Evolutionary conservation across 2,797 vertebrate genomes (phyloP), one percentile per base, ranked within the genome.

Genomic region (Scomberomorus guttatus): DNA sequence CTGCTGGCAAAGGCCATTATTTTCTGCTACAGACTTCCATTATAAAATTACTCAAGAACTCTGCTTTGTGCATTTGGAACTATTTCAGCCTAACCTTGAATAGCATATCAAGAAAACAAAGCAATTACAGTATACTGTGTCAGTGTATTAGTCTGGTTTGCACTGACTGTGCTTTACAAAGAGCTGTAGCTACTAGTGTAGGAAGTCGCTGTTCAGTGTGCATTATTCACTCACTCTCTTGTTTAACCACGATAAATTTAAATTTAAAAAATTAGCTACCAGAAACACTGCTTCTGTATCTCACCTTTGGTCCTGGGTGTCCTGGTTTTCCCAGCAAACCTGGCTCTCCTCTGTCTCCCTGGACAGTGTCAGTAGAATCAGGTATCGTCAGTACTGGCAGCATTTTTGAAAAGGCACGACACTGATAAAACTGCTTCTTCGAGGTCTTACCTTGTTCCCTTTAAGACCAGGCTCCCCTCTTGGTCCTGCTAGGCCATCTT

Each of bases 301-400:
- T 84, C 42, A 96, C 95, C 91, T 87, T 81, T 20, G 83, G 80
- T 90, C 94, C 95, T 25, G 76, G 74, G 3, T 70, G 72, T 44
- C 94, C 94, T 48, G 81, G 88, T 84, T 85, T 81, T 73, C 95
- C 94, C 4, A 62, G 66, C 32, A 90, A 60, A 2, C 95, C 94
- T 56, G 86, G 84, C 20, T 91, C 86, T 7, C 95, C 95, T 71
- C 54, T 61, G 3, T 94, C 93, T 77, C 95, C 95, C 95, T 96
- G 63, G 15, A 59, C 10, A 62, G 15, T 63, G 72, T n/a, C 39
- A 70, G 15, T 13, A 77, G 17, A 70, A 68, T 24, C 22, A 62
- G 27, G 24, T 17, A 25, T 17, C 29, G 10, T 84, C 22, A 81
- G 17, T 50, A 20, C 22, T 14, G 6, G 4, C 32, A 11, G 12